Percentiles rank a stretch among this genome's conserved stretches.
These are phyloP conservation scores for Sebastolobus alascanus DNA, from an alignment of 2,797 vertebrate genomes.

Conservation along the genomic window DNA sequence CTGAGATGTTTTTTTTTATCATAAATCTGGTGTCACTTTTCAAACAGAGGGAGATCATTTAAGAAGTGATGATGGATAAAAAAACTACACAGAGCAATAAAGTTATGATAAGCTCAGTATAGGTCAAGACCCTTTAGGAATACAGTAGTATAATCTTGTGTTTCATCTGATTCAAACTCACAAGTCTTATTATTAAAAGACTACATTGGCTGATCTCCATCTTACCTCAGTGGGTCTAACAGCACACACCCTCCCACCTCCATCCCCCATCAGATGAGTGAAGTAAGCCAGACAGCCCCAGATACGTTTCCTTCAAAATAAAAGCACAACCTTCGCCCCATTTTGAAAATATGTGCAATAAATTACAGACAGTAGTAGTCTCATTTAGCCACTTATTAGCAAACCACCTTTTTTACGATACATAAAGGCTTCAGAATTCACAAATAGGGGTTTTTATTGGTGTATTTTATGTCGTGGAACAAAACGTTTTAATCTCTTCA, in stretches of 20 bases:
- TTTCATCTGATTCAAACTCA: background rate
- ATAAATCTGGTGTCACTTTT: background rate
- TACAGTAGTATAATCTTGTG: background rate
- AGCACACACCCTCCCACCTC: background rate
- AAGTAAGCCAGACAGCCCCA: background rate
- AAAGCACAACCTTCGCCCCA: conserved; percentile 22
- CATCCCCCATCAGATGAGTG: background rate
- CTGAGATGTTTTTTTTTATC: background rate
- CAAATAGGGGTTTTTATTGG: too few species aligned
- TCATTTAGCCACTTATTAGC: too few species aligned
- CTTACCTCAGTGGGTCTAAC: conserved; percentile 17
- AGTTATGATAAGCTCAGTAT: background rate
- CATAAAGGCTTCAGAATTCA: too few species aligned
- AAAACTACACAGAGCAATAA: background rate
- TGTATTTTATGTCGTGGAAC: too few species aligned
- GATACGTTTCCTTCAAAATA: conserved; percentile 41
- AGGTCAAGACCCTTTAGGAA: background rate
- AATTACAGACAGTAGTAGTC: too few species aligned
- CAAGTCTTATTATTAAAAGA: background rate
- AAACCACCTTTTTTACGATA: too few species aligned
- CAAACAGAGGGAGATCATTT: background rate
- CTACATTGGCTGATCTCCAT: background rate
- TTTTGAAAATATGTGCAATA: too few species aligned
- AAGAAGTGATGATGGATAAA: background rate
- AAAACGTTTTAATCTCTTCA: too few species aligned